These are phyloP conservation scores for Lucilia sericata DNA, from an alignment of 1,140 invertebrate genomes.

Conservation along the genomic window DNA sequence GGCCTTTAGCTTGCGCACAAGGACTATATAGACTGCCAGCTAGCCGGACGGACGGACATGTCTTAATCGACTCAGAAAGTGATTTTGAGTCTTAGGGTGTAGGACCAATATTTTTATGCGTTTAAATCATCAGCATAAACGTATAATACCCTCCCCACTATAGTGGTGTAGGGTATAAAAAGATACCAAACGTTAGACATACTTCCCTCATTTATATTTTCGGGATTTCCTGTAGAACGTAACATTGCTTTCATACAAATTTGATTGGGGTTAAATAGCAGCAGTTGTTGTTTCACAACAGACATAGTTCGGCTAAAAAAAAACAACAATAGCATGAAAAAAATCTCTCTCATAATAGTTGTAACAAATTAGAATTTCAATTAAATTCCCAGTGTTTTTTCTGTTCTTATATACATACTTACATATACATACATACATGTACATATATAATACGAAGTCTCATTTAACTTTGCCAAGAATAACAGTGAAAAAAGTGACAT, in stretches of 20 bases:
- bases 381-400: not conserved
- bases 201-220: not conserved
- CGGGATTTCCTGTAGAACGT: not conserved
- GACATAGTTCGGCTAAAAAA: not conserved
- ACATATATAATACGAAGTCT: not conserved
- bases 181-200: no score
- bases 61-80: no score
- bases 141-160: no score
- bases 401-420: not conserved
- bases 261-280: constrained; percentile 42
- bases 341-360: constrained; percentile 16
- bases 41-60: no score
- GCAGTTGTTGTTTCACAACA: constrained; percentile 36
- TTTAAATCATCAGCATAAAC: no score
- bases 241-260: constrained; percentile 2
- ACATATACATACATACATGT: no score
- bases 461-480: not conserved
- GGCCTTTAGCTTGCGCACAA: no score
- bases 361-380: constrained; percentile 39
- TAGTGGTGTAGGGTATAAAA: no score
- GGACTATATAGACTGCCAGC: no score
- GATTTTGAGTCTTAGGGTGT: no score
- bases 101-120: no score
- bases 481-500: not conserved
- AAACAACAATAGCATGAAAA: not conserved